Conservation (phyloP, 2,797 vertebrate species). For the Brachyalestes nurse region DNA sequence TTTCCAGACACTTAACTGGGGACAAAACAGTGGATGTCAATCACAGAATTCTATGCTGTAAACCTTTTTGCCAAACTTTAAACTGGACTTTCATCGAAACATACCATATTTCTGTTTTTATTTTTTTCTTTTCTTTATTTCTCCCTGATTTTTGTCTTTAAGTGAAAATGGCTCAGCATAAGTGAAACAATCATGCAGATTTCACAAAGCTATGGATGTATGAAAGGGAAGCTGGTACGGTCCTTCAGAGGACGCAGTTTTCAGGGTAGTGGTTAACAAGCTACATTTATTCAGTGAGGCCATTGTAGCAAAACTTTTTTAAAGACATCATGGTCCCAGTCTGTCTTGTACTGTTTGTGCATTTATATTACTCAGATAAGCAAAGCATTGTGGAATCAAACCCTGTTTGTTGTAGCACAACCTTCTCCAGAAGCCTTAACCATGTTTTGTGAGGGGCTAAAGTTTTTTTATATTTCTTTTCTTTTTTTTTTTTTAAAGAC, state of each 20-base stretch:
- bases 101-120: background rate
- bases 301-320: constrained; percentile 31
- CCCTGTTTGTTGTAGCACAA: constrained; percentile 30
- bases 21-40: constrained; percentile 50
- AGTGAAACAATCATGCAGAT: constrained; percentile 36
- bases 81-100: constrained; percentile 14
- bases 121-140: background rate
- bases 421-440: constrained; percentile 44
- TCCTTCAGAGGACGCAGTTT: constrained; percentile 5
- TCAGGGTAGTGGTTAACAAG: constrained; percentile 27
- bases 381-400: constrained; percentile 49
- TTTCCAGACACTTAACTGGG: constrained; percentile 43
- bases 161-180: constrained; percentile 14
- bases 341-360: constrained; percentile 39
- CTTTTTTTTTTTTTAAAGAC: background rate
- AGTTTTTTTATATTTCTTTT: background rate
- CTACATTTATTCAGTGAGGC: constrained; percentile 23
- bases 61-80: constrained; percentile 15
- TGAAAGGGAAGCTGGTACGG: constrained; percentile 44
- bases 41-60: constrained; percentile 43
- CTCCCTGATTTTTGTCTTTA: background rate
- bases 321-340: constrained; percentile 25
- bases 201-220: constrained; percentile 39
- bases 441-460: constrained; percentile 23
- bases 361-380: constrained; percentile 44